These are phyloP conservation scores for Thereva nobilitata DNA, from an alignment of 2,888 invertebrate genomes.

Conservation along the genomic window DNA sequence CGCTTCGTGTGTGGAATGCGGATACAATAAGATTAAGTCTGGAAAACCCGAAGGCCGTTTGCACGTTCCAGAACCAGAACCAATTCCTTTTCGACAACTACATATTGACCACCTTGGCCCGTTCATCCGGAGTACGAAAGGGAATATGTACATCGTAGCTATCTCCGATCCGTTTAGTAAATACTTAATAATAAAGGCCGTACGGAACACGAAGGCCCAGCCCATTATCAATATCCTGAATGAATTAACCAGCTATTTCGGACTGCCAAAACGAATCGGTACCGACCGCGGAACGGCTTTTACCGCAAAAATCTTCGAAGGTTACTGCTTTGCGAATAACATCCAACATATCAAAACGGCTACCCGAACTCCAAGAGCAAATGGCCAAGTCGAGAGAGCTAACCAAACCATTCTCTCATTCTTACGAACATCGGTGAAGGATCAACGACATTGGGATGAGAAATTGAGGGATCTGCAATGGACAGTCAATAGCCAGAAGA, in stretches of 20 bases:
- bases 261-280: slow-evolving; percentile 2
- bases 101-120: no score
- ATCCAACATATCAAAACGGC: neutral
- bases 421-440: neutral
- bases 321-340: no score
- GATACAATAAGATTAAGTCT: slow-evolving; percentile 3
- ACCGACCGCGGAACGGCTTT: slow-evolving; percentile 27
- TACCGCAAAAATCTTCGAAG: slow-evolving; percentile 3
- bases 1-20: slow-evolving; percentile 3
- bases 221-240: slow-evolving; percentile 3
- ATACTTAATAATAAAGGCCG: slow-evolving; percentile 31
- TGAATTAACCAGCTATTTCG: slow-evolving; percentile 7
- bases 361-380: slow-evolving; percentile 10
- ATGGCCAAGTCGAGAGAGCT: slow-evolving; percentile 13
- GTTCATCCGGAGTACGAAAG: slow-evolving; percentile 3
- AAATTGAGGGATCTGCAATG: neutral
- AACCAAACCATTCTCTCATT: slow-evolving; percentile 5
- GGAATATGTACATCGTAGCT: slow-evolving; percentile 14
- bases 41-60: slow-evolving; percentile 17
- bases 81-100: slow-evolving; percentile 12
- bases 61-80: neutral
- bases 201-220: slow-evolving; percentile 7
- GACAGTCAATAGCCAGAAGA: slow-evolving; percentile 1
- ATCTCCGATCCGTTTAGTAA: slow-evolving; percentile 22
- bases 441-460: no score